Base-by-base conservation (phyloP, 2,113 vertebrate species). In the Ophiodon elongatus region DNA sequence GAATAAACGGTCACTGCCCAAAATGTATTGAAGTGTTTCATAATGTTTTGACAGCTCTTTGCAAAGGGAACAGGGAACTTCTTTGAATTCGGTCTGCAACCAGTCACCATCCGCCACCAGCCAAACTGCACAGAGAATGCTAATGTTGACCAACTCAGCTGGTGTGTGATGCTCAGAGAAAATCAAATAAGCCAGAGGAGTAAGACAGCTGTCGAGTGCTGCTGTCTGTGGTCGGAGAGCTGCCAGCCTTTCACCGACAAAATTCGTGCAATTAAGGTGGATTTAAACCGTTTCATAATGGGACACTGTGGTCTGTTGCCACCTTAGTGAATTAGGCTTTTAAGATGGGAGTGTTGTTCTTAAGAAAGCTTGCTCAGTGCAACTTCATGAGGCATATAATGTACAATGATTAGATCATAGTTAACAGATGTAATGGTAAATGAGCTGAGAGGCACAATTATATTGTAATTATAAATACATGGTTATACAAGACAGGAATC, bases 211-310 rank as follows among this genome's bases (percentile, higher is more conserved):
- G 29, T 23, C 8, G 2, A 54, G 50, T 35, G 31, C 54, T 13
- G 54, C 35, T 37, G 41, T 76, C 35, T 64, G 27, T 35, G 11
- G 27, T 21, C 4, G 21, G 11, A 47, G 43, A 43, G 57, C 29
- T 45, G 56, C 31, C 5, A 7, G 23, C 8, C 17, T 60, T 64
- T 70, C 3, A 63, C 37, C 0, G 0, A 80, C 37, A 67, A n/a
- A 25, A 33, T 83, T 68, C 54, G 27, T 33, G 7, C 72, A 75
- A 79, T 82, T 67, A 57, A 71, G 37, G 13, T 66, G 5, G 50
- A 76, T 69, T 72, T 70, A 41, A 68, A 68, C 8, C 4, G 9
- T 35, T 21, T 54, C 27, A 27, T 29, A 54, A 17, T 64, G 37
- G 29, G 15, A 21, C 5, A n/a, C 14, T 9, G 13, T 35, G 45